These are phyloP conservation scores for Pongo pygmaeus DNA, from an alignment of 2,113 vertebrate species.

Conservation along the genomic window DNA sequence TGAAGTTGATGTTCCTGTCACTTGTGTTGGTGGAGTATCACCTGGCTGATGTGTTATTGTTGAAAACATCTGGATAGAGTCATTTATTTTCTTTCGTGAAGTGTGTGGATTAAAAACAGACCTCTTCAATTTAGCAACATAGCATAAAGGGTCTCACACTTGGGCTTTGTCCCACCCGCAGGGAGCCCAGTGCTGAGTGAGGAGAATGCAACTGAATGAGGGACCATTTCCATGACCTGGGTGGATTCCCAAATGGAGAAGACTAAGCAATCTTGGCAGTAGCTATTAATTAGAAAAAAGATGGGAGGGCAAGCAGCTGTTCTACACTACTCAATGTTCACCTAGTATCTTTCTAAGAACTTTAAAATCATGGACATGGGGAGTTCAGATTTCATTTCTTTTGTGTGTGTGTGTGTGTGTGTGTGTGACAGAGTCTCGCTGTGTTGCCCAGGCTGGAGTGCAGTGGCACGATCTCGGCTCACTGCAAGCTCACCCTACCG, in stretches of 20 bases:
- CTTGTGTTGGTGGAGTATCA: slow-evolving; percentile 42
- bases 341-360: background rate
- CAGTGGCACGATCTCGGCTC: too few species aligned
- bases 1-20: background rate
- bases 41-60: slow-evolving; percentile 13
- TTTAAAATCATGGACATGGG: background rate
- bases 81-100: slow-evolving; percentile 23
- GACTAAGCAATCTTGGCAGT: background rate
- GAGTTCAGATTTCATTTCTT: background rate
- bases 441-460: too few species aligned
- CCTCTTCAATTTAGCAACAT: background rate
- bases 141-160: background rate
- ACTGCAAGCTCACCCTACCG: too few species aligned
- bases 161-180: background rate
- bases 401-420: too few species aligned
- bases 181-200: background rate
- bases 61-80: slow-evolving; percentile 45
- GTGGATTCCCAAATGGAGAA: background rate
- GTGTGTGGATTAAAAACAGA: slow-evolving; percentile 33
- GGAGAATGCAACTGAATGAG: background rate
- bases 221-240: background rate
- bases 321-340: background rate
- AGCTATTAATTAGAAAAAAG: background rate
- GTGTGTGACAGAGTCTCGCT: too few species aligned
- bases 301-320: background rate